A percentile compares a stretch with the other conserved stretches of the same genome.
These are phyloP conservation scores for Ceratothoa steindachneri DNA, from an alignment of 2,888 invertebrate species.

Conservation along the genomic window DNA sequence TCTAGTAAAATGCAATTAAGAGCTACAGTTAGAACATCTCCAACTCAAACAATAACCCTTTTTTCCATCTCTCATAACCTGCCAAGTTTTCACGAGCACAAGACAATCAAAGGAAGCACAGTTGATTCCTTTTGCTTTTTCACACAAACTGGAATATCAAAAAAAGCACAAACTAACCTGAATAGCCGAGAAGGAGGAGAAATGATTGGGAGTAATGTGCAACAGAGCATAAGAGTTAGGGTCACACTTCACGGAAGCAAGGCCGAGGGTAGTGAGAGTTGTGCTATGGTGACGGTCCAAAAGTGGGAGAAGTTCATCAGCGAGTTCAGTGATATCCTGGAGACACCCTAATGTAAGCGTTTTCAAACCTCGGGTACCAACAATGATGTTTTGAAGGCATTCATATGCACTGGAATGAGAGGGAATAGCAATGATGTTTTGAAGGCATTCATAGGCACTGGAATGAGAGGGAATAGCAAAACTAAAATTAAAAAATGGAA, in stretches of 20 bases:
- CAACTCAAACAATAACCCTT: no score
- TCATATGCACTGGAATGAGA: slow-evolving; percentile 43
- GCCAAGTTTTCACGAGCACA: no score
- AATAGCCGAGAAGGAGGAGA: slow-evolving; percentile 61
- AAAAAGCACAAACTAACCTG: no score
- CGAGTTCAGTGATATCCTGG: slow-evolving; percentile 57
- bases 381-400: slow-evolving; percentile 55
- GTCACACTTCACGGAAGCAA: slow-evolving; percentile 70
- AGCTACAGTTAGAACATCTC: no score
- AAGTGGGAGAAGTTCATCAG: slow-evolving; percentile 54
- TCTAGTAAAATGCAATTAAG: no score
- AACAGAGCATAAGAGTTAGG: slow-evolving; percentile 63
- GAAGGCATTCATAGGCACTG: slow-evolving; percentile 51
- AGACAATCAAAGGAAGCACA: no score
- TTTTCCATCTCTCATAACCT: no score
- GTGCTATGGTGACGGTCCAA: slow-evolving; percentile 57
- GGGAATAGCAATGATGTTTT: slow-evolving; percentile 56
- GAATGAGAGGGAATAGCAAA: slow-evolving; percentile 53
- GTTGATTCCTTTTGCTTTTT: not conserved
- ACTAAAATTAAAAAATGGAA: no score
- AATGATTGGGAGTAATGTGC: slow-evolving; percentile 59
- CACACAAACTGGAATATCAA: no score
- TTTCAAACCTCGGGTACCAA: slow-evolving; percentile 55
- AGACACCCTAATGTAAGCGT: slow-evolving; percentile 59
- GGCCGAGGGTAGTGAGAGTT: slow-evolving; percentile 62